Conservation (phyloP, 2,888 invertebrate species). For the Argyresthia albistria region DNA sequence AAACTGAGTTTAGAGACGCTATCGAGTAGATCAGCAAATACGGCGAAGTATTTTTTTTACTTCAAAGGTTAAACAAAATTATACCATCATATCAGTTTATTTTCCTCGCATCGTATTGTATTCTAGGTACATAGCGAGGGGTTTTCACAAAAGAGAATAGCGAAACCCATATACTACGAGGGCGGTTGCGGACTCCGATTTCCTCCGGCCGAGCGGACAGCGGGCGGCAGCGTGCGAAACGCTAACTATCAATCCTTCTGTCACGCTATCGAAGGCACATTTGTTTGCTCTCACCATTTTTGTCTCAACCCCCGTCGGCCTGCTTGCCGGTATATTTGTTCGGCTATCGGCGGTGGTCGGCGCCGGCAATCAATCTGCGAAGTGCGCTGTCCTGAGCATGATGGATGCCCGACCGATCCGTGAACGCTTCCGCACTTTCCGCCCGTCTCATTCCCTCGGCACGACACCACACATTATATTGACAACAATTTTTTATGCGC, state of each 20-base stretch:
- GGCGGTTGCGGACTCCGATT: constrained; percentile 9
- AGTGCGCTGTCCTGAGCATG: constrained; percentile 47
- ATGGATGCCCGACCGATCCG: constrained; percentile 44
- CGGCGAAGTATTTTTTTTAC: too few relatives aligned
- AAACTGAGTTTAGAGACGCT: too few relatives aligned
- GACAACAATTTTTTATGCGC: constrained; percentile 28
- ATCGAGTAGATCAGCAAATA: too few relatives aligned
- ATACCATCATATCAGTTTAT: too few relatives aligned
- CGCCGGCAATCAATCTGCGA: constrained; percentile 47
- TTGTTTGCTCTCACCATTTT: constrained; percentile 67
- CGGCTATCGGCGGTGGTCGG: not conserved
- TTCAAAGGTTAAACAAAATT: too few relatives aligned
- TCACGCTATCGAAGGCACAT: constrained; percentile 63
- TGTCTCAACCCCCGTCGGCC: constrained; percentile 48
- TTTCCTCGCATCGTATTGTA: too few relatives aligned
- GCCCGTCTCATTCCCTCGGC: constrained; percentile 24
- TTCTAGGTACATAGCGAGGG: too few relatives aligned
- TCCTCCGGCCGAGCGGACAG: too few relatives aligned
- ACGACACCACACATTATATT: constrained; percentile 43
- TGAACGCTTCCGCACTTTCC: constrained; percentile 20
- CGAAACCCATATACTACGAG: not conserved
- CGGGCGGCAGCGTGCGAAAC: not conserved
- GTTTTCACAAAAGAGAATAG: too few relatives aligned
- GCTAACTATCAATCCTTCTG: constrained; percentile 64
- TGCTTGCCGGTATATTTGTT: constrained; percentile 23